These are phyloP conservation scores for Astreopora myriophthalma DNA, from an alignment of 64 coral and sea anemone genomes.

Conservation along the genomic window DNA sequence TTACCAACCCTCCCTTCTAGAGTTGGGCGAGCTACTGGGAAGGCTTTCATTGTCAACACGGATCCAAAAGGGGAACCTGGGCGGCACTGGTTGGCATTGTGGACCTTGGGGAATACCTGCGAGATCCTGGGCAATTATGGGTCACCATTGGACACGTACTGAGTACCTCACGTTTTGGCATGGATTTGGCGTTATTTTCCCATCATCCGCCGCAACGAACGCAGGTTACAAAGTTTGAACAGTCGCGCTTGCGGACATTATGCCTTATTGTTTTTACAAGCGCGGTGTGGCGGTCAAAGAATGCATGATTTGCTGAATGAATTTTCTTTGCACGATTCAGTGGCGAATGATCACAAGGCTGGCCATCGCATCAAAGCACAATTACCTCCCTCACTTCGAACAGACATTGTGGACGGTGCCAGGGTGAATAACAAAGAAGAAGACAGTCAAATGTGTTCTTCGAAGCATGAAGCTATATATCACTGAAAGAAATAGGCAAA, in stretches of 20 bases:
- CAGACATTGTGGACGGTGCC: not conserved
- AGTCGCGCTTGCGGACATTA: not conserved
- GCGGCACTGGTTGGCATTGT: conserved; percentile 14
- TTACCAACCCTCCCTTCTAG: not conserved
- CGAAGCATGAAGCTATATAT: too few species aligned
- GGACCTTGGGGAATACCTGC: conserved; percentile 1
- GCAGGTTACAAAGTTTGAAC: not conserved
- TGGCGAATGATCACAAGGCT: not conserved
- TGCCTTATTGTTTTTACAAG: not conserved
- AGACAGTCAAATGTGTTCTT: not conserved
- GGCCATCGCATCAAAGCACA: not conserved
- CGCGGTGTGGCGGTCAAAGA: not conserved
- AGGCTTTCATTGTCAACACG: conserved; percentile 45
- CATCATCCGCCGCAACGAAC: not conserved
- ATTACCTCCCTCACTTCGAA: not conserved
- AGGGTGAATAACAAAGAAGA: too few species aligned
- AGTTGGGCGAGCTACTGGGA: too few species aligned
- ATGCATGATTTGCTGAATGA: not conserved
- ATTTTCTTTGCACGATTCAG: not conserved
- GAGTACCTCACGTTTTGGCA: not conserved
- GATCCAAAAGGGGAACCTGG: not conserved
- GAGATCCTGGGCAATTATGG: conserved; percentile 53
- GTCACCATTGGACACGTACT: too few species aligned
- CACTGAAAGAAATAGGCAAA: too few species aligned
- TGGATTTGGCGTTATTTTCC: not conserved